Evolutionary conservation across 2,888 invertebrate genomes (phyloP), one percentile per base, ranked within the genome.

Genomic region (Drosophila meridiana): DNA sequence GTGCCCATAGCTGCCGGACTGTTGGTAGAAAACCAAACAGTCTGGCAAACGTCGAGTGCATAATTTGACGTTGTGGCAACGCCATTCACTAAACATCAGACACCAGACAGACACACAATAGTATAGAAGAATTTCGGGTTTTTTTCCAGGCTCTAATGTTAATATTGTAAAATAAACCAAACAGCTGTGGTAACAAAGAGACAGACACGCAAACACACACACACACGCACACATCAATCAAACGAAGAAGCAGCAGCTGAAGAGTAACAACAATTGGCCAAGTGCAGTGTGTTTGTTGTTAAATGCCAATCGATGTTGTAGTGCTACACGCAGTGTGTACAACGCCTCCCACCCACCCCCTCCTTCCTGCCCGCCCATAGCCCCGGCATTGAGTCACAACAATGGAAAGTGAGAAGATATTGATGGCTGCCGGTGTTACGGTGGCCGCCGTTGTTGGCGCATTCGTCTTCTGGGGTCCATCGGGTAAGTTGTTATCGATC

Each of bases 371-470:
- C n/a, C 2, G 11, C n/a, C 20, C 50, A 13, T 36, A 42, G 32
- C 14, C 57, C 50, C 20, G 34, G 3, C n/a, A n/a, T n/a, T 40
- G 38, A 28, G 40, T 55, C 34, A 42, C 38, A 50, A 55, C 52
- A 93, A 93, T 93, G 93, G 93, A 93, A 86, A 96, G 96, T 68
- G 97, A 97, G 91, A 95, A 95, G 92, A 95, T 97, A 81, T 94
- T 96, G 73, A 95, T 97, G 90, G 96, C 97, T 78, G 97, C 96
- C 58, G 96, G 96, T 40, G 94, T 97, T 60, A 96, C 97, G 60
- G 96, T 93, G 11, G 97, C 97, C 20, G 95, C 97, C 60, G 97
- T 97, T 36, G 96, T 97, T 14, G 97, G 97, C 42, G 96, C 96
- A 7, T 97, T 97, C 91, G 96, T 97, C 45, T 94, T 97, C 83